Evolutionary conservation across 1,140 invertebrate genomes (phyloP), one percentile per base, ranked within the genome.

Genomic region (Bathynomus jamesi): DNA sequence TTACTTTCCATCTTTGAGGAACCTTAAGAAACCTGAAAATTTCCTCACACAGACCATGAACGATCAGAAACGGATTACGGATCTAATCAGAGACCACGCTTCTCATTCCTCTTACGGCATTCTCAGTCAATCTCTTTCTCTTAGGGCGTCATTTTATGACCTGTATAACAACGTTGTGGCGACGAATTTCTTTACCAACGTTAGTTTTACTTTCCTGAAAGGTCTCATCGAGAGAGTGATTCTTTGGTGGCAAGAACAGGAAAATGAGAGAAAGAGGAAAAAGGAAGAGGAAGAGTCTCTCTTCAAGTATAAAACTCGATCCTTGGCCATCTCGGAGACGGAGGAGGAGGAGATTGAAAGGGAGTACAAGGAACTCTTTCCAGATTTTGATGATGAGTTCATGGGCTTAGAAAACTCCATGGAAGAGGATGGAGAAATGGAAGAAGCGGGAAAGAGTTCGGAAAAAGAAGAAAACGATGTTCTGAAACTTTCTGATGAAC

Each of bases 281-380:
- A 87, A 90, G 73, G 84, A 85, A 32, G 90, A 93, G 77, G 88
- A 92, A 68, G 89, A 93, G 64, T 90, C 87, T 78, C 80, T 96
- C 10, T 98, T 93, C 82, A 87, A 89, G 70, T 91, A 88, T 30
- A 93, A 90, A 84, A 81, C 74, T 77, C 78, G 27, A 73, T 79
- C 69, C 74, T 71, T 53, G 78, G 81, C 81, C 4, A 80, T 80
- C 70, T 80, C 82, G 66, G 77, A 82, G 63, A 86, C 88, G 5
- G 92, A 95, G 74, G 92, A 95, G 61, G 87, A 91, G 73, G 85
- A 88, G 70, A 86, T 88, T 0, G 82, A 87, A 60, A 79, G 85
- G 28, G 91, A 94, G 78, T 87, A 96, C 10, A 82, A 83, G 66
- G 81, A 87, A 79, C 83, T 90, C 72, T 97, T 96, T 78, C 94